Evolutionary conservation across 2,797 vertebrate species (phyloP), one percentile per base, ranked within the genome.

Genomic region (Phrynocephalus vlangalii): DNA sequence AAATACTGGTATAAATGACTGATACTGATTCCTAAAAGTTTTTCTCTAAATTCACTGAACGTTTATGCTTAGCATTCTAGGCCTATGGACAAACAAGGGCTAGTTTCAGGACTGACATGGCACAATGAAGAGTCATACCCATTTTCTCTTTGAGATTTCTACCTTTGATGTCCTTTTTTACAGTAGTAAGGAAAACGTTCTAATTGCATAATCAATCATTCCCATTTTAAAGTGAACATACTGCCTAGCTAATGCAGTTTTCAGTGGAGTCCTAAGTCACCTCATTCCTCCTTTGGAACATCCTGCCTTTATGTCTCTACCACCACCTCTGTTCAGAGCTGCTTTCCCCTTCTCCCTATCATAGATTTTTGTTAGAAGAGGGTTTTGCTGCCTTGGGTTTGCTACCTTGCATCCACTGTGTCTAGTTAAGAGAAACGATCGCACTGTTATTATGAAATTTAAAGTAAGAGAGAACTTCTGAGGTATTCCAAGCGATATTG

Each of bases 1-100:
- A 95, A 96, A 93, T 92, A 89, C 0, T 56, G 76, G 88, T 94
- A 90, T 93, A 96, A 95, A 95, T 95, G 94, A 94, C 85, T 89
- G 83, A 88, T 93, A 78, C 73, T 16, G 9, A 94, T 87, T 89
- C 90, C 90, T 96, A 96, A 96, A 91, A 94, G 85, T 93, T 97
- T 96, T 96, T 94, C 94, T 94, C 94, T 92, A 88, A 89, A 44
- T 84, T 91, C 91, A 92, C 82, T 76, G 82, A 89, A 88, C 88
- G 87, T 28, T 56, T 70, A 22, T 68, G 24, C 79, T 95, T 91
- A 91, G 87, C 1, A 2, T 91, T 91, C 79, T 92, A 90, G 93
- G 94, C 84, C 91, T 93, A 84, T 68, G 89, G 50, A 82, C 70
- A 83, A 84, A 88, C 82, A 84, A 0, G 84, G 28, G 18, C 44